Base-by-base conservation (phyloP, 1,140 invertebrate genomes). In the Coelopa frigida region DNA sequence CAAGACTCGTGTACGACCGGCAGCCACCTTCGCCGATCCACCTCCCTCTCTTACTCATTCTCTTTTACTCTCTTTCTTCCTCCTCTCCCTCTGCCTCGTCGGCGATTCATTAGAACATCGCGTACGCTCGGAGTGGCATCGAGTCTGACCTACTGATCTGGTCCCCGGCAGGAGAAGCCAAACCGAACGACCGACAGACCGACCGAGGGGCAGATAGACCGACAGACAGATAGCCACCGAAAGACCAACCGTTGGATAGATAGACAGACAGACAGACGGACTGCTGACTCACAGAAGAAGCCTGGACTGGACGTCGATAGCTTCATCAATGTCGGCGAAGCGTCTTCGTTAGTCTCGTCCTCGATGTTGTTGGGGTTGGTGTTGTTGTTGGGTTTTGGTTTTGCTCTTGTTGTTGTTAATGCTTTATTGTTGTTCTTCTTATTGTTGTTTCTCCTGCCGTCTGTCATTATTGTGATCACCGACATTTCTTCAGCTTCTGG, bases 101-200 rank as follows among this genome's bases (percentile, higher is more conserved):
- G 24, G 27, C 40, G 32, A 42, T 42, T 42, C 40, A 42, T 42
- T 42, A 42, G 32, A 42, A 26, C 21, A 26, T 41, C 22, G 38
- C 29, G 15, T 23, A 22, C 32, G 32, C 32, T 42, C 40, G 27
- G 27, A 42, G 27, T 29, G 12, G 32, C 27, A 42, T 29, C 32
- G 20, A 42, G 40, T n/a, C n/a, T 42, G 40, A 42, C 40, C 40
- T 42, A 42, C 40, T 42, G 40, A 42, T 18, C 24, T 42, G 40
- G 40, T 42, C 40, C 32, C 20, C 39, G 39, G 39, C 20, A 20
- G 18, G 5, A 23, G 33, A 14, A 18, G 42, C 32, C 42, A 44
- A 35, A 27, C 31, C 27, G 31, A 44, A 14, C 27, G 31, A 44
- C 27, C 24, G 17, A 27, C 31, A 18, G 42, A 26, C 17, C 12